Percentiles rank a stretch among this genome's conserved stretches.
phyloP scores from a whole-genome alignment of 2,888 invertebrate genomes.

The Microctonus brassicae region DNA sequence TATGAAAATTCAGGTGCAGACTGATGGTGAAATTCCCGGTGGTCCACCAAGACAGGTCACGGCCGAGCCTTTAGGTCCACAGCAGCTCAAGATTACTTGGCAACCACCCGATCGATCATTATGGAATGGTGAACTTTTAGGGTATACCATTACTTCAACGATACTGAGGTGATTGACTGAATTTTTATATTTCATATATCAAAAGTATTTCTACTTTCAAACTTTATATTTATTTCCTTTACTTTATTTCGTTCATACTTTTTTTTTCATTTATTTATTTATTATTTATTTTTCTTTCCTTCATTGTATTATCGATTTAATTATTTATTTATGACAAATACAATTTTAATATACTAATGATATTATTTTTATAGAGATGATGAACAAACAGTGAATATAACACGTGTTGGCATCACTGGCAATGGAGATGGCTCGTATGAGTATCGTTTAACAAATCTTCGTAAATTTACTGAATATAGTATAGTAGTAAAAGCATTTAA shows the following conservation, averaged over 20 bases:
- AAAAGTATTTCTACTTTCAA: too few species aligned
- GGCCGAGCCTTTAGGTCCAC: slow-evolving; percentile 78
- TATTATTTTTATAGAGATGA: too few species aligned
- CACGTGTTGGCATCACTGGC: slow-evolving; percentile 67
- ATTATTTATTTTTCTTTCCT: slow-evolving; percentile 1
- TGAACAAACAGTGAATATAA: slow-evolving; percentile 60
- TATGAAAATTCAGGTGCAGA: slow-evolving; percentile 63
- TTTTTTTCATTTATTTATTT: too few species aligned
- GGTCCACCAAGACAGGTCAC: slow-evolving; percentile 79
- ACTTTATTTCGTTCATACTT: too few species aligned
- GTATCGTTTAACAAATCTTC: slow-evolving; percentile 77
- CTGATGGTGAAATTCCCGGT: slow-evolving; percentile 77
- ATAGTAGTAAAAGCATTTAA: slow-evolving; percentile 90
- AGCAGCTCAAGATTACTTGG: slow-evolving; percentile 82
- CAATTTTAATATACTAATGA: neutral
- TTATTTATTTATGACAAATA: too few species aligned
- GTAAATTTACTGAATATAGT: slow-evolving; percentile 85
- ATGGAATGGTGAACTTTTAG: slow-evolving; percentile 82
- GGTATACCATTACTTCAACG: slow-evolving; percentile 75
- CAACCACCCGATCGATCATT: slow-evolving; percentile 80
- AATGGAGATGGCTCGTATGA: slow-evolving; percentile 69
- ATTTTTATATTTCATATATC: neutral
- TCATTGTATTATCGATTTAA: neutral
- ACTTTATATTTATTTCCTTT: too few species aligned
- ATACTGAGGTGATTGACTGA: slow-evolving; percentile 60